Evolutionary conservation across 2,888 invertebrate genomes (phyloP), one percentile per base, ranked within the genome.

Genomic region (Alsophila aescularia): DNA sequence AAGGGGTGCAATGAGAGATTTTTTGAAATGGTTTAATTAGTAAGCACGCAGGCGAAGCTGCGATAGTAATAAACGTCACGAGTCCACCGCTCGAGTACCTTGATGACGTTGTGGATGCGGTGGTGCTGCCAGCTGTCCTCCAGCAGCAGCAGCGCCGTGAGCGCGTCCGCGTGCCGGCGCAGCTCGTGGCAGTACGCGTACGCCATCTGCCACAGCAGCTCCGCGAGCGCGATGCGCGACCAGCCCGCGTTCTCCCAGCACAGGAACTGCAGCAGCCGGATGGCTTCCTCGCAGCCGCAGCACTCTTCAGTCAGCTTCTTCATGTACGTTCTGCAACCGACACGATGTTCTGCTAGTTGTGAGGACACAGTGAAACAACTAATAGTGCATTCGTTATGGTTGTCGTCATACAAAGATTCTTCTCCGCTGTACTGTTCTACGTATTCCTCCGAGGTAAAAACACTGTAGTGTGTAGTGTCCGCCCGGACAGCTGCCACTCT

Each of bases 211-310:
- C 98, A 98, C 52, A 99, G 91, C 36, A 99, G 90, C 90, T 99
- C 98, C 37, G 96, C 95, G 31, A 99, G 93, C 41, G 98, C 97
- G 13, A 95, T 94, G 61, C 97, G 95, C 24, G 98, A 98, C 89
- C 98, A 97, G 67, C 96, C 96, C 16, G 98, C 97, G 90, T 99
- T 98, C 87, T 99, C 99, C 98, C 98, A 99, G 77, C 97, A 97
- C 83, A 98, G 95, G 87, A 97, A 99, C 92, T 98, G 97, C 31
- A 99, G 88, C 57, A 99, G 90, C 78, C 97, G 96, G 37, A 97
- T 93, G 2, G 97, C 96, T 66, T 99, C 98, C 64, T 99, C 98
- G 42, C 97, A 96, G 36, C 96, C 95, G 84, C 97, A 97, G 39
- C 97, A 96, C 78, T 99, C 98, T 85, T 98, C 98, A 12, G 98